phyloP scores from a whole-genome alignment of 2,113 vertebrate species.

The Psophia crepitans region DNA sequence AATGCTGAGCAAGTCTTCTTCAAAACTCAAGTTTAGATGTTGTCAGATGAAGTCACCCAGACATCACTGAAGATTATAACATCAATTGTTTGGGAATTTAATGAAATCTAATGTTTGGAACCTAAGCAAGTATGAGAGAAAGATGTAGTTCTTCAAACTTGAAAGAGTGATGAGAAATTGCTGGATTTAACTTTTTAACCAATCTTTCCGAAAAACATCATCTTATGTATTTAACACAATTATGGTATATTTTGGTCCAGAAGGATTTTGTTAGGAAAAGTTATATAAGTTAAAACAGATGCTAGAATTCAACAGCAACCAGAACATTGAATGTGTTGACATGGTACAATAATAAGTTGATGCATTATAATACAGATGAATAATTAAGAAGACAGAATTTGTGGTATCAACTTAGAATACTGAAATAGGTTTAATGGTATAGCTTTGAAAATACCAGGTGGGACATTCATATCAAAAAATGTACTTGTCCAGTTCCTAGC shows the following conservation, averaged over 20 bases:
- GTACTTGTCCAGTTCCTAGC: background rate
- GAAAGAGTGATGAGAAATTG: background rate
- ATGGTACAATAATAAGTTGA: background rate
- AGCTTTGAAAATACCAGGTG: background rate
- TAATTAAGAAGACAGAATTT: background rate
- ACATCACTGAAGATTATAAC: background rate
- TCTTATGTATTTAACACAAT: background rate
- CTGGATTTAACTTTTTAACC: background rate
- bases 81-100: background rate
- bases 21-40: background rate
- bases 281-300: background rate
- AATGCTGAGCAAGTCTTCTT: background rate
- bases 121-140: background rate
- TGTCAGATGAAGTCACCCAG: background rate
- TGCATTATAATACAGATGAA: background rate
- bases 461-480: background rate
- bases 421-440: background rate
- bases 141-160: background rate
- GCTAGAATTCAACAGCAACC: background rate
- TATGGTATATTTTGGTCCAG: background rate
- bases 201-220: background rate
- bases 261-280: background rate
- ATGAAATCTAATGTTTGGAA: background rate
- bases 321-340: background rate
- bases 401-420: background rate